These are phyloP conservation scores for Diorhabda sublineata DNA, from an alignment of 1,140 invertebrate genomes.

Conservation along the genomic window DNA sequence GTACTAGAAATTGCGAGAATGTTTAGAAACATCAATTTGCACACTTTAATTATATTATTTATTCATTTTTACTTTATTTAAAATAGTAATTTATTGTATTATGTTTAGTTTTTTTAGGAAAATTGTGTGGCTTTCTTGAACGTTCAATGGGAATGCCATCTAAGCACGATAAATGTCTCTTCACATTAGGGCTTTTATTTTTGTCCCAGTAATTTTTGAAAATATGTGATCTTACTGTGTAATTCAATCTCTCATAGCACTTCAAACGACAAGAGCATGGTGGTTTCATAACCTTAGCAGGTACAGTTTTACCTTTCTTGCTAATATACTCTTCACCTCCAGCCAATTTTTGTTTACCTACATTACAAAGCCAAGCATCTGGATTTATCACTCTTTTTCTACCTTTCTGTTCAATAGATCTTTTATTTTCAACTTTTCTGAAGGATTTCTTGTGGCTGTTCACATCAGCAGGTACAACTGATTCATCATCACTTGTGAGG, in stretches of 20 bases:
- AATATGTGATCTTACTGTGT: not conserved
- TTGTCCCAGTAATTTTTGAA: not conserved
- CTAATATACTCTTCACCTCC: not conserved
- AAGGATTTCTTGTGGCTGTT: not conserved
- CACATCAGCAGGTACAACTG: not conserved
- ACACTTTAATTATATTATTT: not conserved
- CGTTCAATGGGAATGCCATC: not conserved
- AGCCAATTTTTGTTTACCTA: not conserved
- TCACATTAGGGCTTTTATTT: constrained; percentile 1
- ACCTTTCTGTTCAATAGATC: not conserved
- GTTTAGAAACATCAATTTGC: not conserved
- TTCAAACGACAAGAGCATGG: not conserved
- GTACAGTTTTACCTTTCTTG: not conserved
- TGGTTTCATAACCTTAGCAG: not conserved
- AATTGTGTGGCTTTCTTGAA: not conserved
- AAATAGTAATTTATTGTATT: not conserved
- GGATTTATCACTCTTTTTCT: not conserved
- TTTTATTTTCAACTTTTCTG: not conserved
- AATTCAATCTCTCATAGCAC: not conserved
- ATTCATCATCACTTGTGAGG: not conserved
- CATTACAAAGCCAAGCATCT: not conserved
- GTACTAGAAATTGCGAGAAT: not conserved
- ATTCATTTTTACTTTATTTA: not conserved
- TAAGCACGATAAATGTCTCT: not conserved
- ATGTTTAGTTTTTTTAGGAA: not conserved